phyloP scores from a whole-genome alignment of 2,888 invertebrate genomes.

The Dendrolimus houi region DNA sequence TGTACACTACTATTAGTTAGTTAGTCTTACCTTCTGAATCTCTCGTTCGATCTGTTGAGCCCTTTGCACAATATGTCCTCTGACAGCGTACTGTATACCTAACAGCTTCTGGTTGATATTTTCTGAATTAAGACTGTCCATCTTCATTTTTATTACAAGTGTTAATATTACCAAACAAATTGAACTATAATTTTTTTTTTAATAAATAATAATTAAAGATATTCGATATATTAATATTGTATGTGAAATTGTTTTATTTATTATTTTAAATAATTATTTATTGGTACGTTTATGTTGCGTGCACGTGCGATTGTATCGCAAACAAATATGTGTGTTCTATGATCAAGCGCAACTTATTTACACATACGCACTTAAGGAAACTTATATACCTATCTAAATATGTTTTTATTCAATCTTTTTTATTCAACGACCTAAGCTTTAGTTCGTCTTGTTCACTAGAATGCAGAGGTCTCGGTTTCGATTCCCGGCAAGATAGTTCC shows the following conservation, averaged over 20 bases:
- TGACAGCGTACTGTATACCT: slow-evolving; percentile 87
- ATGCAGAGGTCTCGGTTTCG: no score
- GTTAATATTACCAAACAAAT: background rate
- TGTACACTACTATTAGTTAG: no score
- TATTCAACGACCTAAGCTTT: no score
- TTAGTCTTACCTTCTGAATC: slow-evolving; percentile 66
- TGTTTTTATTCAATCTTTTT: no score
- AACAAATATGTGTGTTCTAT: background rate
- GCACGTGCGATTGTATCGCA: background rate
- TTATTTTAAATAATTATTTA: no score
- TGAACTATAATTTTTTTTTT: background rate
- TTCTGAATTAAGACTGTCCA: slow-evolving; percentile 39
- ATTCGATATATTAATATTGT: no score
- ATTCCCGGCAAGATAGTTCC: no score
- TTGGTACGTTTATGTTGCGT: background rate
- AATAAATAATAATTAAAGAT: no score
- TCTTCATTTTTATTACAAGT: slow-evolving; percentile 24
- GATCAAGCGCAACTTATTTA: no score
- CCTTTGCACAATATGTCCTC: slow-evolving; percentile 84
- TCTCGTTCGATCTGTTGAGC: slow-evolving; percentile 86
- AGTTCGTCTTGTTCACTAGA: no score
- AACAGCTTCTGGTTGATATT: slow-evolving; percentile 84
- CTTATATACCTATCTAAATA: no score
- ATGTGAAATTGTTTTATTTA: background rate
- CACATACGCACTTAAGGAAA: no score